Percentiles rank a stretch among this genome's conserved stretches.
Evolutionary conservation across 2,113 vertebrate species (phyloP).

Genomic region (Tragelaphus strepsiceros): DNA sequence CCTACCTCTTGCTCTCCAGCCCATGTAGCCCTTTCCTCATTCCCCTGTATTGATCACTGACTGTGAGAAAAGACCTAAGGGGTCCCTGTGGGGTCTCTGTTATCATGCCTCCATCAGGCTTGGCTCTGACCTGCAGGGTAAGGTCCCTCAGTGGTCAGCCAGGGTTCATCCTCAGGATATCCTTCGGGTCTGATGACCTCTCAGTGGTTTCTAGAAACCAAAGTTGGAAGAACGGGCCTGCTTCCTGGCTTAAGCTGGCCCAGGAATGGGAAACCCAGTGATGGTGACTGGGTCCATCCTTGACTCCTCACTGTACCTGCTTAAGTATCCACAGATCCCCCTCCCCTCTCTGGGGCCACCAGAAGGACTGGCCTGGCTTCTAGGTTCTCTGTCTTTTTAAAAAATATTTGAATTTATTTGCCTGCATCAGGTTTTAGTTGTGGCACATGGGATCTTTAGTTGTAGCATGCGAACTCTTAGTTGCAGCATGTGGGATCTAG

Average conservation of each 20-base stretch:
- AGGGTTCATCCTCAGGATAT: not conserved
- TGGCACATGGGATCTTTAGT: not conserved
- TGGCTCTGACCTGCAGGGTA: not conserved
- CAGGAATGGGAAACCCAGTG: not conserved
- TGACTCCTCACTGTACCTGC: not conserved
- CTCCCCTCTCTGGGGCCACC: not conserved
- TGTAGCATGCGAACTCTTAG: not conserved
- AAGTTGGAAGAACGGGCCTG: not conserved
- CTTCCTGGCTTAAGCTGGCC: not conserved
- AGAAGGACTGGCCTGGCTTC: not conserved
- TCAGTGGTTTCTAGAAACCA: not conserved
- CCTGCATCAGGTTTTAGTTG: not conserved
- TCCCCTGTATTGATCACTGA: too few species aligned
- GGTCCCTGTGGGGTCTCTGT: not conserved
- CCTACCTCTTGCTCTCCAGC: not conserved
- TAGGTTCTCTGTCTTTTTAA: not conserved
- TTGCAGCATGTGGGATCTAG: not conserved
- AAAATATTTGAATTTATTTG: not conserved
- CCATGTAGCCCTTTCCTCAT: not conserved
- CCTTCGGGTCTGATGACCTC: not conserved
- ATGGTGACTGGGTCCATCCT: not conserved
- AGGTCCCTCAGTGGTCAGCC: rapidly evolving
- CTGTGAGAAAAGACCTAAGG: not conserved
- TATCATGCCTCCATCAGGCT: not conserved
- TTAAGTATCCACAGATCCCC: not conserved